A percentile compares a stretch with the other conserved stretches of the same genome.
Evolutionary conservation across 2,113 vertebrate species (phyloP).

Genomic region (Rhynchopsitta pachyrhyncha): DNA sequence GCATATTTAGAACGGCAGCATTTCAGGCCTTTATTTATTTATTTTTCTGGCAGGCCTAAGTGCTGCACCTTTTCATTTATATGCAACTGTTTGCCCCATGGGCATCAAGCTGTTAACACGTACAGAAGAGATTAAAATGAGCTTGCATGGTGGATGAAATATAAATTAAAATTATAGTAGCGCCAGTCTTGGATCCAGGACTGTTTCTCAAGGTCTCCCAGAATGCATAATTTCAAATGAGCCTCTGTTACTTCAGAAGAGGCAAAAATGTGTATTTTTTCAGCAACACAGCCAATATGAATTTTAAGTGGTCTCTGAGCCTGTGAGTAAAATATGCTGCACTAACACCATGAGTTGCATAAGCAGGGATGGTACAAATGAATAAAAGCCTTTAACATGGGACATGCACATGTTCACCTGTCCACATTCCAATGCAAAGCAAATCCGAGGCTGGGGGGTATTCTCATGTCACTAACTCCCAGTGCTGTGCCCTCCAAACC

Average conservation of each 20-base stretch:
- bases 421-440: not conserved
- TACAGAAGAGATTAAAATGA: slow-evolving; percentile 74
- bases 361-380: slow-evolving; percentile 10
- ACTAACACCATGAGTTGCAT: slow-evolving; percentile 49
- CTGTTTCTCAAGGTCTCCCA: slow-evolving; percentile 75
- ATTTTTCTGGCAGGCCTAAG: not conserved
- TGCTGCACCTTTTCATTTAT: slow-evolving; percentile 52
- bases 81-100: slow-evolving; percentile 65
- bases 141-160: slow-evolving; percentile 67
- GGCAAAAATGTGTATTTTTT: slow-evolving; percentile 72
- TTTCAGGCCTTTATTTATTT: slow-evolving; percentile 12
- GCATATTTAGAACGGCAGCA: slow-evolving; percentile 1
- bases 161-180: slow-evolving; percentile 79
- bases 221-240: slow-evolving; percentile 75
- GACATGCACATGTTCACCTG: not conserved
- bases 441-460: not conserved
- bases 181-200: slow-evolving; percentile 71
- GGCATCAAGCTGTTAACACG: slow-evolving; percentile 74
- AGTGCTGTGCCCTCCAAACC: rapidly evolving
- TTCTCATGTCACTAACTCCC: not conserved
- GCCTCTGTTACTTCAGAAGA: slow-evolving; percentile 69
- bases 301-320: slow-evolving; percentile 54
- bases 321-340: slow-evolving; percentile 53
- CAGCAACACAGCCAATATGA: slow-evolving; percentile 63
- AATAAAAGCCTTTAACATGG: slow-evolving; percentile 44